Percentiles rank a stretch among this genome's conserved stretches.
Conservation (phyloP, 2,888 invertebrate genomes). For the Cyrtodaria siliqua region DNA sequence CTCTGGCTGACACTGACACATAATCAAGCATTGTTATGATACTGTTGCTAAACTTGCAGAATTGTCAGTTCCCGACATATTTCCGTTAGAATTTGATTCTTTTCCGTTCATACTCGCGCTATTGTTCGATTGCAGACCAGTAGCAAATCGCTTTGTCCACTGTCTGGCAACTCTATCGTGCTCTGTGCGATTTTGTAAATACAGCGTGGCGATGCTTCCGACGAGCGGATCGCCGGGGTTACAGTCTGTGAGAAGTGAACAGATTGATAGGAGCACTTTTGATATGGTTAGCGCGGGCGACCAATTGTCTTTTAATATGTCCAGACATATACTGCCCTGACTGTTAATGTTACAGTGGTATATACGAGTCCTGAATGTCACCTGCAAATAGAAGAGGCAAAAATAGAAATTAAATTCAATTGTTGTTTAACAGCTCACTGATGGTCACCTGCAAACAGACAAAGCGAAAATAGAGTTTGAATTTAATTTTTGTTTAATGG, state of each 20-base stretch:
- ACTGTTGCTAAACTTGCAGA: constrained; percentile 46
- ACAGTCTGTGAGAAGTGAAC: constrained; percentile 98
- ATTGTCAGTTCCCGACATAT: constrained; percentile 37
- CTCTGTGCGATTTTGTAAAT: constrained; percentile 98
- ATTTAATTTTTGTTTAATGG: no score
- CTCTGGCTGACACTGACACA: constrained; percentile 13
- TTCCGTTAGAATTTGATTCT: constrained; percentile 30
- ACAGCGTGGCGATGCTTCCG: constrained; percentile 99
- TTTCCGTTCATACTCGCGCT: constrained; percentile 42
- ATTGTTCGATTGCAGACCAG: constrained; percentile 84
- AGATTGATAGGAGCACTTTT: constrained; percentile 98
- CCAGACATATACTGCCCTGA: constrained; percentile 99
- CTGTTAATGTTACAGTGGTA: constrained; percentile 99
- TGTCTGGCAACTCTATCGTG: constrained; percentile 99
- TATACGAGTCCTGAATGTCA: constrained; percentile 96
- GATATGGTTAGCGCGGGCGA: constrained; percentile 99
- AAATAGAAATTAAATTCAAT: no score
- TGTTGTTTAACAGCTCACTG: no score
- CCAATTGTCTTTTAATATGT: constrained; percentile 99
- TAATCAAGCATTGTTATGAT: constrained; percentile 22
- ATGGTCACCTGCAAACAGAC: no score
- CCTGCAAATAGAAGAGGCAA: constrained; percentile 78
- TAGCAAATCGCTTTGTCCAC: constrained; percentile 99
- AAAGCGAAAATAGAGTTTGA: no score
- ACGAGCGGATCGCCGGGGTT: constrained; percentile 99